Base-by-base conservation (phyloP, 2,888 invertebrate species). In the Lasioglossum leucozonium region DNA sequence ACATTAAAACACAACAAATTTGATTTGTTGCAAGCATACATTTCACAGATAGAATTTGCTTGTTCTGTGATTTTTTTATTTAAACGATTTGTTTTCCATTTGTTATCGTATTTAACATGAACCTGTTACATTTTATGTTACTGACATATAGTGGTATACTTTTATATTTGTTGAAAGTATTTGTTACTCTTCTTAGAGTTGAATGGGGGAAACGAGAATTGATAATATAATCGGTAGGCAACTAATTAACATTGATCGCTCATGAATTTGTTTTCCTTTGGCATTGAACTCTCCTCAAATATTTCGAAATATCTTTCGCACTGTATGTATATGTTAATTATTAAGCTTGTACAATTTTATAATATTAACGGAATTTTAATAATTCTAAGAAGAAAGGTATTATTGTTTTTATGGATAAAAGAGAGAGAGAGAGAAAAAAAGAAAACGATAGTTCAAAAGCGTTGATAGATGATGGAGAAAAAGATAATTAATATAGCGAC, bases 121-220 rank as follows among this genome's bases (percentile, higher is more conserved):
- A 88, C 62, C 84, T 90, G 90, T 90, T 90, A 90, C 81, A 89
- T 81, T 87, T 89, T 90, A 81, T 79, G 91, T 90, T 90, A 86
- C 83, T 83, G 79, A 67, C 86, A 79, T 81, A 87, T 85, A 79
- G 72, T 85, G 83, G 69, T 85, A 85, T 85, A 87, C 82, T 87
- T 87, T 86, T 79, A 81, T 80, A 82, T 88, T 87, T 87, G 87
- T 90, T 90, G 79, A 85, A 77, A 55, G 74, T 89, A 84, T 86
- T 87, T 84, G 87, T 90, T 90, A 85, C 78, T 86, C 84, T 77
- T 79, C 78, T 77, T 80, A 80, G 74, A 80, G 72, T 87, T 82
- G 75, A 84, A 72, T 65, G 44, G 71, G 47, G 40, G 37, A 75
- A 69, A 83, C 30, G 69, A 78, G 75, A 86, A 88, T 67, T 81